Percentiles rank a stretch among this genome's conserved stretches.
Conservation (phyloP, 2,888 invertebrate species). For the Nemapogon koenigi region DNA sequence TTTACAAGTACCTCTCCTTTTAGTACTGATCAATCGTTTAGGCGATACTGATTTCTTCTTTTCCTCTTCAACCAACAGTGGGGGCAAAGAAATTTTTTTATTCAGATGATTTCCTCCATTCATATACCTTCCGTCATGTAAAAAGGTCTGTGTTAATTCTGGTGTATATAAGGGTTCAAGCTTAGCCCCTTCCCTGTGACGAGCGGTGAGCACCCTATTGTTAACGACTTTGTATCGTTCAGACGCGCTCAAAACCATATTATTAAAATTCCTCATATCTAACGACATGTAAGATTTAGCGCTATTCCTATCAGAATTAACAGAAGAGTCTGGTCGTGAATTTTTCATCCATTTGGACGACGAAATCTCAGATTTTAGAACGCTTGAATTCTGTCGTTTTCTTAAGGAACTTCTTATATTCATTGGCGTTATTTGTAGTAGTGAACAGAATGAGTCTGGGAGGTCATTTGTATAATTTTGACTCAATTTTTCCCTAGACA, state of each 20-base stretch:
- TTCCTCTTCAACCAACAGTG: slow-evolving; percentile 47
- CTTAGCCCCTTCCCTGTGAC: slow-evolving; percentile 34
- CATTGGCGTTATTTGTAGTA: slow-evolving; percentile 53
- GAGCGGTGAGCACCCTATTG: slow-evolving; percentile 42
- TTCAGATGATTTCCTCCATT: slow-evolving; percentile 27
- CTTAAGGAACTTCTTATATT: slow-evolving; percentile 38
- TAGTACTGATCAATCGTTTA: slow-evolving; percentile 25
- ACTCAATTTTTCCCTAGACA: slow-evolving; percentile 31
- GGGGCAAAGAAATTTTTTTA: slow-evolving; percentile 54
- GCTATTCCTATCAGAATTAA: slow-evolving; percentile 50
- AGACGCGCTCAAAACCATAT: slow-evolving; percentile 33
- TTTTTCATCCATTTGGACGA: slow-evolving; percentile 56
- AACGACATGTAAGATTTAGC: slow-evolving; percentile 54
- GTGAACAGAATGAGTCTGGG: slow-evolving; percentile 43
- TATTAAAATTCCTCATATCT: slow-evolving; percentile 39
- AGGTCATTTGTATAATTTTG: slow-evolving; percentile 30
- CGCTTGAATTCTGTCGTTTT: slow-evolving; percentile 40
- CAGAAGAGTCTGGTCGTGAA: slow-evolving; percentile 45
- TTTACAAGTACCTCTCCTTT: slow-evolving; percentile 21
- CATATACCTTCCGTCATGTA: slow-evolving; percentile 26
- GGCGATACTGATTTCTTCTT: slow-evolving; percentile 30
- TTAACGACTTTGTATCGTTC: slow-evolving; percentile 33
- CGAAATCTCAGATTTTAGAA: slow-evolving; percentile 49
- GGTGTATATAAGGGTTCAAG: slow-evolving; percentile 44
- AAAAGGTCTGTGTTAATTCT: slow-evolving; percentile 31